phyloP scores from a whole-genome alignment of 2,797 vertebrate genomes.

The Pseudochirops cupreus region DNA sequence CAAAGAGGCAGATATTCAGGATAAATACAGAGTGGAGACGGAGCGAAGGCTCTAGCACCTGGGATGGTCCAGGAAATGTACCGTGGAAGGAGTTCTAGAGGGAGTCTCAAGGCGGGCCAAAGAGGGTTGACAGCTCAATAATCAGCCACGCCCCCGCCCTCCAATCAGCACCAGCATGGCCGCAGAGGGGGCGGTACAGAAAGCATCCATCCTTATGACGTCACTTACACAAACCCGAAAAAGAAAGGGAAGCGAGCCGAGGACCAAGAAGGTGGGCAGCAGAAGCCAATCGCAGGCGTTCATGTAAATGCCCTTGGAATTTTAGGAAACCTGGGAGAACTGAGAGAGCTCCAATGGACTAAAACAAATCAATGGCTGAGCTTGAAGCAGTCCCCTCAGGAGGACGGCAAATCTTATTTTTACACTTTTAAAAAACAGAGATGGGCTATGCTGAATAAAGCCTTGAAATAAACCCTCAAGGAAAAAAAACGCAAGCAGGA shows the following conservation, averaged over 20 bases:
- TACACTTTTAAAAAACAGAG: background rate
- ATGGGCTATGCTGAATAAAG: slow-evolving; percentile 15
- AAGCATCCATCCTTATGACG: background rate
- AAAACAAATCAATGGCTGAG: background rate
- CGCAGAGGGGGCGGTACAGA: background rate
- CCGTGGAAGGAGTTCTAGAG: background rate
- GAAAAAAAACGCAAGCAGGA: slow-evolving; percentile 10
- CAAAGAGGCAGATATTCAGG: background rate
- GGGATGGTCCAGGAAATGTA: background rate
- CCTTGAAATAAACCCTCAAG: slow-evolving; percentile 30
- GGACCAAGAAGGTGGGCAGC: background rate
- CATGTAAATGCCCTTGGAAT: slow-evolving; percentile 4
- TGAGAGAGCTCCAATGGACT: background rate
- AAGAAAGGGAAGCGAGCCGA: background rate
- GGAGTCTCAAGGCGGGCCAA: background rate
- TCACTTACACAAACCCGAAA: background rate
- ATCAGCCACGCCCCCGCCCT: background rate
- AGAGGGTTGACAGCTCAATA: background rate
- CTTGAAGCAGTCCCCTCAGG: background rate
- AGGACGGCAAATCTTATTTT: background rate
- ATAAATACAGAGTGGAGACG: background rate
- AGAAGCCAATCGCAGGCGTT: slow-evolving; percentile 19
- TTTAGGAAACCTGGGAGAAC: background rate
- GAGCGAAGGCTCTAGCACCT: background rate
- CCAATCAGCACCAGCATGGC: background rate